Evolutionary conservation across 2,888 invertebrate genomes (phyloP).

Genomic region (Heteromurus nitidus): DNA sequence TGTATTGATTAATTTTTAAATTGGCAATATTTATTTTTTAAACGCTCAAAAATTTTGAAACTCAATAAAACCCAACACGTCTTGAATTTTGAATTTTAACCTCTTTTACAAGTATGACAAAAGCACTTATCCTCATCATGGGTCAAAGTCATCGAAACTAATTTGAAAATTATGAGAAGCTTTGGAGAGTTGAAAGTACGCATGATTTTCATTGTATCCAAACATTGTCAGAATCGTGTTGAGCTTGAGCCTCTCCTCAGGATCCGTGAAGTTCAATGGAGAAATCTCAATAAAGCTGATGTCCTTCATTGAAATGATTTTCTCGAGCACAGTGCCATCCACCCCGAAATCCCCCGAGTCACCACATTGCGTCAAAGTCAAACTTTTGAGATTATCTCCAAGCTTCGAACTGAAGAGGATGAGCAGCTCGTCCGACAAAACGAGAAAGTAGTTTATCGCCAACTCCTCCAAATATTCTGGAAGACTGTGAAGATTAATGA

Average conservation of each 20-base stretch:
- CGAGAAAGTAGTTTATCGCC: slow-evolving; percentile 69
- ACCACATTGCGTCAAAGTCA: slow-evolving; percentile 69
- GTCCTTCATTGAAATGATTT: slow-evolving; percentile 57
- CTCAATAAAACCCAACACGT: too few relatives aligned
- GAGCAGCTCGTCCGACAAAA: slow-evolving; percentile 67
- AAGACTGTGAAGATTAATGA: slow-evolving; percentile 69
- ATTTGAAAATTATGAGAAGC: slow-evolving; percentile 50
- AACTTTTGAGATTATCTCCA: slow-evolving; percentile 39
- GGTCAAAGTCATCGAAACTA: slow-evolving; percentile 47
- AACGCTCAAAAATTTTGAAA: too few relatives aligned
- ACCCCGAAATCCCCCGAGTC: slow-evolving; percentile 63
- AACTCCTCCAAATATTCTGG: slow-evolving; percentile 66
- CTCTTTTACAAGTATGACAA: too few relatives aligned
- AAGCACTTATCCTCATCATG: slow-evolving; percentile 9
- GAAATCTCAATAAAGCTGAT: slow-evolving; percentile 69
- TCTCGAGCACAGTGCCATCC: slow-evolving; percentile 68
- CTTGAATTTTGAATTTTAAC: too few relatives aligned
- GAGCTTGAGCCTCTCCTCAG: slow-evolving; percentile 61
- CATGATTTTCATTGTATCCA: slow-evolving; percentile 65
- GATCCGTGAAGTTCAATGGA: slow-evolving; percentile 64
- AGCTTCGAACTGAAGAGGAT: slow-evolving; percentile 51
- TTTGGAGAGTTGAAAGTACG: slow-evolving; percentile 67
- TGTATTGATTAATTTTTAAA: too few relatives aligned
- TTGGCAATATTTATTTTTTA: too few relatives aligned
- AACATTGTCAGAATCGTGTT: slow-evolving; percentile 69